Percentiles rank a stretch among this genome's conserved stretches.
Evolutionary conservation across 2,113 vertebrate species (phyloP).

Genomic region (Sisor rabdophorus): DNA sequence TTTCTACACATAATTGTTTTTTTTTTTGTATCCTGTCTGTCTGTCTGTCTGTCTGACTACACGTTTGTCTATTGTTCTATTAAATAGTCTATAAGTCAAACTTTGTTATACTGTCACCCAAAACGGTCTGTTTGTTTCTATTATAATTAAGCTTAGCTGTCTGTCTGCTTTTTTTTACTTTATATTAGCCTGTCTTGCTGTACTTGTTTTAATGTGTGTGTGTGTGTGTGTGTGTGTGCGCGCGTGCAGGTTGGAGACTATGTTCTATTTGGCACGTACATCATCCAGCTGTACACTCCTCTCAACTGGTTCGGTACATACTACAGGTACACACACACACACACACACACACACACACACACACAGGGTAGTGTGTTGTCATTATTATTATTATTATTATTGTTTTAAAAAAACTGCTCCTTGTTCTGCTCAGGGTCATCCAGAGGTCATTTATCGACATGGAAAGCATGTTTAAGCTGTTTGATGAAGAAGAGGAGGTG

Average conservation of each 20-base stretch:
- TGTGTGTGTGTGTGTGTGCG: neutral
- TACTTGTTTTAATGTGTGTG: neutral
- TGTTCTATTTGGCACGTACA: slow-evolving; percentile 93
- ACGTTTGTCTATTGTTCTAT: too few relatives aligned
- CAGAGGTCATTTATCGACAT: slow-evolving; percentile 96
- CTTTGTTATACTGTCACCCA: neutral
- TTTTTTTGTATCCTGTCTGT: neutral
- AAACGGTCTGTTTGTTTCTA: neutral
- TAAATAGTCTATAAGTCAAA: too few relatives aligned
- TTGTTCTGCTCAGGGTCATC: slow-evolving; percentile 78
- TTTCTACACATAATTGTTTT: too few relatives aligned
- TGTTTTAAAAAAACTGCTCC: too few relatives aligned
- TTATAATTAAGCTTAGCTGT: neutral
- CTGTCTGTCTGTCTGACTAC: neutral
- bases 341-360: neutral
- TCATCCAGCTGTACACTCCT: slow-evolving; percentile 90
- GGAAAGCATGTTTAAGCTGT: slow-evolving; percentile 96
- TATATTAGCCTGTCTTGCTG: neutral
- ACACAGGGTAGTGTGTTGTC: neutral
- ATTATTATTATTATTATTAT: neutral
- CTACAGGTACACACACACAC: slow-evolving; percentile 78
- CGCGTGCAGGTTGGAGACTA: slow-evolving; percentile 85
- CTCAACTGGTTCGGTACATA: slow-evolving; percentile 99
- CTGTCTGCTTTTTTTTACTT: neutral
- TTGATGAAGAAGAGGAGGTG: slow-evolving; percentile 85